These are phyloP conservation scores for Eudemis profundana DNA, from an alignment of 2,888 invertebrate genomes.

Conservation along the genomic window DNA sequence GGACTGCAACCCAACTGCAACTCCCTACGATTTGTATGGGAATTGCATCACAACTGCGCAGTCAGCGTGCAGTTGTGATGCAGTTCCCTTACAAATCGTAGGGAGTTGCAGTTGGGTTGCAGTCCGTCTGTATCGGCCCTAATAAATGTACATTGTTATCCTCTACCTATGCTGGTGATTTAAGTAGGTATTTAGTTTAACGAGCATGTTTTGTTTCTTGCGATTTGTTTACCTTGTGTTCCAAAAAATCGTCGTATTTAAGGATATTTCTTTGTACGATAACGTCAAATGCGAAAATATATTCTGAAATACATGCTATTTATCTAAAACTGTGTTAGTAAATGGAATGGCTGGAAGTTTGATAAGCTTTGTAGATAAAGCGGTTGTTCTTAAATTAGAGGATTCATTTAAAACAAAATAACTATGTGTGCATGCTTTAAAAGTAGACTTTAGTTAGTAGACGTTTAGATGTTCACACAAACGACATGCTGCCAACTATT, in stretches of 20 bases:
- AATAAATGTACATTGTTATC: too few relatives aligned
- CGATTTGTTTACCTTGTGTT: conserved; percentile 10
- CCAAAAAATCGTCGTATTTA: conserved; percentile 5
- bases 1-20: too few relatives aligned
- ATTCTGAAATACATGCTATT: not conserved
- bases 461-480: not conserved
- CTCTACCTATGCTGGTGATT: too few relatives aligned
- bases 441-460: too few relatives aligned
- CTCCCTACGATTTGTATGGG: too few relatives aligned
- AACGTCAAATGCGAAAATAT: not conserved
- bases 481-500: not conserved
- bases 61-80: too few relatives aligned
- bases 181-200: not conserved
- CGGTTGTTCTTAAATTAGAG: not conserved
- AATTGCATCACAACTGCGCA: too few relatives aligned
- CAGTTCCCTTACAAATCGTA: too few relatives aligned
- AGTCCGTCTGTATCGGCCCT: too few relatives aligned
- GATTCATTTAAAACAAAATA: not conserved
- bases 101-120: too few relatives aligned
- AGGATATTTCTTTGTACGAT: not conserved
- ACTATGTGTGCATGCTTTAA: conserved; percentile 6
- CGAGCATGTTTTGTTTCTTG: conserved; percentile 20
- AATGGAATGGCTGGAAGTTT: too few relatives aligned
- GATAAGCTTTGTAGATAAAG: conserved; percentile 9
- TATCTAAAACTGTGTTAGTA: too few relatives aligned